These are phyloP conservation scores for Hypselothyrea guttata DNA, from an alignment of 2,888 invertebrate genomes.

Conservation along the genomic window DNA sequence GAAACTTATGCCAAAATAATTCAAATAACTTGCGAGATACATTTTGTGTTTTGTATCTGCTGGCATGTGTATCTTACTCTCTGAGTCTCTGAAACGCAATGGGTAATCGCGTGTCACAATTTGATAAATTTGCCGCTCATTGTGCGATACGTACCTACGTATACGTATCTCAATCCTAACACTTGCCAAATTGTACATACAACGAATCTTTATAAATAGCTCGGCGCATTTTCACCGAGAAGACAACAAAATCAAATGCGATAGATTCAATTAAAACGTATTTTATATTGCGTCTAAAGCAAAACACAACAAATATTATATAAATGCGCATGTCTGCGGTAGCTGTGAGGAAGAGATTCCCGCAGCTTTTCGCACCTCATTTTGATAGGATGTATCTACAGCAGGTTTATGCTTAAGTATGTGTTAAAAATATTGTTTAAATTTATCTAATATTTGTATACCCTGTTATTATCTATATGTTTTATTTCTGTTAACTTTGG, in stretches of 20 bases:
- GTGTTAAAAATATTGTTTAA: neutral
- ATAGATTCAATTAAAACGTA: conserved; percentile 69
- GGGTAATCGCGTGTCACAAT: conserved; percentile 64
- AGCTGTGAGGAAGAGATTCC: conserved; percentile 45
- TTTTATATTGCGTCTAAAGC: conserved; percentile 62
- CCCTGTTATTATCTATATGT: conserved; percentile 25
- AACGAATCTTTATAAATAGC: conserved; percentile 57
- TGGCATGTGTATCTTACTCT: conserved; percentile 17
- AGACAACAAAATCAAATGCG: conserved; percentile 35
- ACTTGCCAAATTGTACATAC: conserved; percentile 54
- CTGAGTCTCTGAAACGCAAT: conserved; percentile 20
- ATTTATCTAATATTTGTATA: conserved; percentile 24
- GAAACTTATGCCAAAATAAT: conserved; percentile 60
- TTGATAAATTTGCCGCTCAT: conserved; percentile 65
- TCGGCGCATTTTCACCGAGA: conserved; percentile 53
- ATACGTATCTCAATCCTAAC: conserved; percentile 22
- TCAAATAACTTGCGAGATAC: conserved; percentile 60
- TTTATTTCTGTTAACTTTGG: conserved; percentile 23
- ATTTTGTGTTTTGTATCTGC: conserved; percentile 16
- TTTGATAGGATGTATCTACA: conserved; percentile 12
- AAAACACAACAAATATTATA: conserved; percentile 34
- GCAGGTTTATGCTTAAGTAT: conserved; percentile 10
- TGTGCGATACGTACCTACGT: conserved; percentile 35
- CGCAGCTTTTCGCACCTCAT: conserved; percentile 57
- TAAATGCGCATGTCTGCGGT: conserved; percentile 23